Evolutionary conservation across 2,113 vertebrate genomes (phyloP).

Genomic region (Salvelinus sp.): DNA sequence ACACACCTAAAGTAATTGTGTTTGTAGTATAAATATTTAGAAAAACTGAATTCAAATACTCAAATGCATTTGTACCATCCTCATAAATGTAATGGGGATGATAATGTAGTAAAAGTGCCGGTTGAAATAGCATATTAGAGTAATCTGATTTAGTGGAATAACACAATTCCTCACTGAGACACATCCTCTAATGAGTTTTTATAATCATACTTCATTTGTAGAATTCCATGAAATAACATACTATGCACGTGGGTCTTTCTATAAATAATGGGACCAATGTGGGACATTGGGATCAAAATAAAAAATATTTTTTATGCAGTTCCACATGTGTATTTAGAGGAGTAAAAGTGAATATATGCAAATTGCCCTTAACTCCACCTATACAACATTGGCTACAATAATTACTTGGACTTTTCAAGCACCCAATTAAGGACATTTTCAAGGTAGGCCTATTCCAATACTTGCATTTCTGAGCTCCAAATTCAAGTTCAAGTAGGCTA

Average conservation of each 20-base stretch:
- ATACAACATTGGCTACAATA: too few relatives aligned
- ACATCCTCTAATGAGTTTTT: background rate
- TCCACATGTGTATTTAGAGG: too few relatives aligned
- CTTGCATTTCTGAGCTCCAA: too few relatives aligned
- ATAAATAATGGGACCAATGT: too few relatives aligned
- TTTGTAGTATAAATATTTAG: slow-evolving; percentile 33
- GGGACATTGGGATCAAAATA: too few relatives aligned
- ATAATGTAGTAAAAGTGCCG: background rate
- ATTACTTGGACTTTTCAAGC: too few relatives aligned
- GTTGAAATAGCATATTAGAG: slow-evolving; percentile 4
- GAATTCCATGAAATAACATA: slow-evolving; percentile 4
- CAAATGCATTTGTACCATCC: background rate
- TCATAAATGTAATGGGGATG: background rate
- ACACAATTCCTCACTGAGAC: slow-evolving; percentile 29
- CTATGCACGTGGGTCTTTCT: background rate
- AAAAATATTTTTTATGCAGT: too few relatives aligned
- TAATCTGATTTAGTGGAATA: slow-evolving; percentile 26
- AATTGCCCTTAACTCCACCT: too few relatives aligned
- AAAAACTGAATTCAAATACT: background rate
- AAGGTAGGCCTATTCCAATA: too few relatives aligned
- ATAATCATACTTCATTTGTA: slow-evolving; percentile 22
- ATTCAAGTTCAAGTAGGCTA: too few relatives aligned
- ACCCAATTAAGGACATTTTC: too few relatives aligned
- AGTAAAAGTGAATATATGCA: too few relatives aligned
- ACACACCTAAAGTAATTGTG: background rate